Percentiles rank a stretch among this genome's conserved stretches.
phyloP scores from a whole-genome alignment of 1,140 invertebrate genomes.

The Cephus cinctus region DNA sequence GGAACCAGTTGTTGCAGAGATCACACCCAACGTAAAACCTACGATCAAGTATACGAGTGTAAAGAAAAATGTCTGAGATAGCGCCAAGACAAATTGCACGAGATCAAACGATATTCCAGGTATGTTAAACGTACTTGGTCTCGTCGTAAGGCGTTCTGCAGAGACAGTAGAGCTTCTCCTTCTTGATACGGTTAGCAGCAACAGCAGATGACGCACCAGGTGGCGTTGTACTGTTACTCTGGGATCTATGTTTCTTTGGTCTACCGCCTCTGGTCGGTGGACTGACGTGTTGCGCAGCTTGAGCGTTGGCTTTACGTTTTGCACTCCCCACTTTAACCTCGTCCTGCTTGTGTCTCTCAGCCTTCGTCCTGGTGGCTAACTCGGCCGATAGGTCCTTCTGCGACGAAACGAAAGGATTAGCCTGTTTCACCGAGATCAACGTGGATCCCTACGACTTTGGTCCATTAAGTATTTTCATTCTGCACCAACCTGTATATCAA shows the following conservation, averaged over 20 bases:
- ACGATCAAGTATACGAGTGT: slow-evolving; percentile 6
- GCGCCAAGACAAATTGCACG: no score
- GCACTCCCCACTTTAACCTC: slow-evolving; percentile 64
- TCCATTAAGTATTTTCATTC: no score
- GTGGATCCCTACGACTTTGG: no score
- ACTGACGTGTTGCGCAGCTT: slow-evolving; percentile 53
- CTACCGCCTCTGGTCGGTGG: slow-evolving; percentile 43
- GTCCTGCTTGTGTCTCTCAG: slow-evolving; percentile 69
- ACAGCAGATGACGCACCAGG: slow-evolving; percentile 39
- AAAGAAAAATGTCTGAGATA: neutral
- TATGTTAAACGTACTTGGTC: slow-evolving; percentile 82
- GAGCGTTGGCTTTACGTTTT: slow-evolving; percentile 59
- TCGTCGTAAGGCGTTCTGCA: slow-evolving; percentile 95
- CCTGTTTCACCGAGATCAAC: no score
- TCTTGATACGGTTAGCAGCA: slow-evolving; percentile 56
- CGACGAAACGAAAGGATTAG: neutral
- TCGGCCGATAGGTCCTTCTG: slow-evolving; percentile 73
- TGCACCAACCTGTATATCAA: slow-evolving; percentile 76
- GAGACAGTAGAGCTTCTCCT: slow-evolving; percentile 87
- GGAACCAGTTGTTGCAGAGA: slow-evolving; percentile 97
- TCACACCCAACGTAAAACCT: slow-evolving; percentile 98
- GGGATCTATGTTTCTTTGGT: slow-evolving; percentile 43
- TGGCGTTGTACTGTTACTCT: slow-evolving; percentile 34
- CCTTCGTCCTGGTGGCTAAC: slow-evolving; percentile 66
- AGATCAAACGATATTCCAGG: no score